Conservation (phyloP, 2,797 vertebrate genomes). For the Amazona finschi region DNA sequence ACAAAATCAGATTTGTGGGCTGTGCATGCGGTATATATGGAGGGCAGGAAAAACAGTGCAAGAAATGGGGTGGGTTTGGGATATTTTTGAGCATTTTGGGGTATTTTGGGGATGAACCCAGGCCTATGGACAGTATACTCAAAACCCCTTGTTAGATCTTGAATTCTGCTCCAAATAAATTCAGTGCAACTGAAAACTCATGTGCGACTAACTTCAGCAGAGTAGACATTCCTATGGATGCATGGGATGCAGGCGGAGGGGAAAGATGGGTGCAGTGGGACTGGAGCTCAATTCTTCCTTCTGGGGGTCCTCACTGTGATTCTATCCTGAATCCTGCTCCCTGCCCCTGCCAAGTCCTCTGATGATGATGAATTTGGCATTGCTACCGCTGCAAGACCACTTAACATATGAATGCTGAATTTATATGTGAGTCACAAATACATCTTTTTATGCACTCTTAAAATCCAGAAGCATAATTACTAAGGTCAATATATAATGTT, state of each 20-base stretch:
- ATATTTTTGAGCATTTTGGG: not conserved
- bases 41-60: not conserved
- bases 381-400: not conserved
- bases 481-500: conserved; percentile 81
- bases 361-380: not conserved
- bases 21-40: not conserved
- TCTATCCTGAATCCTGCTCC: not conserved
- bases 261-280: not conserved
- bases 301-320: rapidly evolving
- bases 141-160: not conserved
- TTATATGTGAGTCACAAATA: conserved; percentile 66
- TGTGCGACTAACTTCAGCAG: no score
- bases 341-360: not conserved
- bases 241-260: rapidly evolving
- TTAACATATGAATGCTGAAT: conserved; percentile 28
- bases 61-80: not conserved
- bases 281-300: not conserved
- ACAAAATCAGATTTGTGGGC: not conserved
- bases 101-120: not conserved
- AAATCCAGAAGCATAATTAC: conserved; percentile 78
- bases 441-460: conserved; percentile 75
- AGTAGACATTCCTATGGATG: not conserved
- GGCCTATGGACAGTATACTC: not conserved
- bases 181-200: not conserved
- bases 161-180: not conserved